Evolutionary conservation across 2,888 invertebrate species (phyloP).

Genomic region (Euproctis similis): DNA sequence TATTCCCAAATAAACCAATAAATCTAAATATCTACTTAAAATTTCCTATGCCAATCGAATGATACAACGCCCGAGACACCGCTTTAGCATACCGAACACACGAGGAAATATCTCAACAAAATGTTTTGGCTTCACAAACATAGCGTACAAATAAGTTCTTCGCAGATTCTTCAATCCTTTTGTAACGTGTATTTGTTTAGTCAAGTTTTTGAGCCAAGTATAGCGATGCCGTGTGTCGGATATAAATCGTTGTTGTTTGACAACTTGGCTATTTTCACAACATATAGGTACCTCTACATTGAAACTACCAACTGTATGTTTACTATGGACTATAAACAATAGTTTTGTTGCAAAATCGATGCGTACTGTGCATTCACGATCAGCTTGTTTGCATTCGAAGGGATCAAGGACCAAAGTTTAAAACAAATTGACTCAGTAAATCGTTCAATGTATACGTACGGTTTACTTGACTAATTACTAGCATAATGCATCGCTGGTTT

Average conservation of each 20-base stretch:
- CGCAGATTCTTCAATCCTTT: slow-evolving; percentile 23
- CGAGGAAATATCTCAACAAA: slow-evolving; percentile 20
- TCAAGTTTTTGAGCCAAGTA: slow-evolving; percentile 35
- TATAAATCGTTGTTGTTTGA: slow-evolving; percentile 38
- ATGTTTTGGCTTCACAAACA: slow-evolving; percentile 24
- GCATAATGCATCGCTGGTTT: slow-evolving; percentile 17
- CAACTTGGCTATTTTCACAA: slow-evolving; percentile 41
- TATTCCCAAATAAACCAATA: too few species aligned
- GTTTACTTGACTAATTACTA: slow-evolving; percentile 23
- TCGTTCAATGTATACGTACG: slow-evolving; percentile 14
- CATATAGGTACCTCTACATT: slow-evolving; percentile 19
- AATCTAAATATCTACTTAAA: too few species aligned
- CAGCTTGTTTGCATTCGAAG: slow-evolving; percentile 41
- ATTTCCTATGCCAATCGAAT: too few species aligned
- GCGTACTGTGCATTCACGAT: slow-evolving; percentile 38
- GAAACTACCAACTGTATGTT: too few species aligned
- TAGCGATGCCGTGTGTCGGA: slow-evolving; percentile 27
- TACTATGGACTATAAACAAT: slow-evolving; percentile 48
- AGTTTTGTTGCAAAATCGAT: slow-evolving; percentile 39
- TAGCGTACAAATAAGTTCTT: slow-evolving; percentile 25
- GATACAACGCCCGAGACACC: too few species aligned
- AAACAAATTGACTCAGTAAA: slow-evolving; percentile 20
- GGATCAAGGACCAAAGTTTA: slow-evolving; percentile 33
- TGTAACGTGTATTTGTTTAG: slow-evolving; percentile 27
- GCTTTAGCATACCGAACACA: too few species aligned